Evolutionary conservation across 2,113 vertebrate species (phyloP).

Genomic region (Ophiodon elongatus): DNA sequence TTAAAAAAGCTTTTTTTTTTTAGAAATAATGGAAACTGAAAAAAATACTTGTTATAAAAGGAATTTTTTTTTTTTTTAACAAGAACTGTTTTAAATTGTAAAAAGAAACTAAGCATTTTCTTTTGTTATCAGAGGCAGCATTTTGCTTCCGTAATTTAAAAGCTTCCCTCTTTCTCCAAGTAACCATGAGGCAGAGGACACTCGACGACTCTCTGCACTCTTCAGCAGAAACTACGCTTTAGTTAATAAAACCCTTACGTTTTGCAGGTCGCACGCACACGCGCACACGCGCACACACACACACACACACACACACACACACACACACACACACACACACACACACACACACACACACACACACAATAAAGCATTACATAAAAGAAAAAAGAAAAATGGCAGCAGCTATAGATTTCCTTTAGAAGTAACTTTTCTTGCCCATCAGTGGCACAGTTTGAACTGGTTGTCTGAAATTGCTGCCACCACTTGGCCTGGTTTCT

Average conservation of each 20-base stretch:
- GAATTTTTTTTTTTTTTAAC: neutral
- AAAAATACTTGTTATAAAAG: neutral
- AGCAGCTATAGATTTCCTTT: neutral
- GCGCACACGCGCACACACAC: neutral
- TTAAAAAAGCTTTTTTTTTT: no score
- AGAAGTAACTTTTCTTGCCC: neutral
- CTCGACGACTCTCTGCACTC: neutral
- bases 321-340: neutral
- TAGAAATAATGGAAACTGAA: no score
- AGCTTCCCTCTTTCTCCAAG: neutral
- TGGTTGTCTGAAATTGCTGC: neutral
- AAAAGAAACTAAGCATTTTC: neutral
- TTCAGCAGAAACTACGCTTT: constrained; percentile 10
- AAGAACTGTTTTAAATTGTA: neutral
- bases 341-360: neutral
- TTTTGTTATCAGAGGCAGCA: neutral
- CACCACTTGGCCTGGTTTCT: neutral
- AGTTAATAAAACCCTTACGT: constrained; percentile 10
- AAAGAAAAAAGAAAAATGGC: neutral
- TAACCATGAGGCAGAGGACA: neutral
- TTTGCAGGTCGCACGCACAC: no score
- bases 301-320: neutral
- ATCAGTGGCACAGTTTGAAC: neutral
- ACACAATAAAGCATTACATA: neutral
- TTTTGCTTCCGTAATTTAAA: neutral